These are phyloP conservation scores for Styela clava DNA, from an alignment of 23 tunicate genomes.

Conservation along the genomic window DNA sequence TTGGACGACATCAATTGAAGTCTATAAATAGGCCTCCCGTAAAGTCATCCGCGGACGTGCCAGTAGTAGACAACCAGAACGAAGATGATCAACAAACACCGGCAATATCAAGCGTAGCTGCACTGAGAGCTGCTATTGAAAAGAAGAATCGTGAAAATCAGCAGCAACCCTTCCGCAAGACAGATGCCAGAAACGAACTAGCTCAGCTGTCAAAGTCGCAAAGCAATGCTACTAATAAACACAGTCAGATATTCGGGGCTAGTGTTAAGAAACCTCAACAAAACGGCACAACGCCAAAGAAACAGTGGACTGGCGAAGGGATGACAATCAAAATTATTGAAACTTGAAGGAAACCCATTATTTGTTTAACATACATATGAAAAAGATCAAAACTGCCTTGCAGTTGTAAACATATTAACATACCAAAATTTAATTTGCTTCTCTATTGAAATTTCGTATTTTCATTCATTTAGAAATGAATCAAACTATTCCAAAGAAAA, in stretches of 20 bases:
- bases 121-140: slow-evolving; percentile 15
- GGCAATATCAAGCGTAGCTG: slow-evolving; percentile 4
- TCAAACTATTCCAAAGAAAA: too few species aligned
- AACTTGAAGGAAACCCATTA: slow-evolving; percentile 18
- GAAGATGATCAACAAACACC: background rate
- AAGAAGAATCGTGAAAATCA: slow-evolving; percentile 15
- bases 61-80: background rate
- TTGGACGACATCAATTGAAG: slow-evolving; percentile 6
- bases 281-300: slow-evolving; percentile 8
- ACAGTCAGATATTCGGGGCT: slow-evolving; percentile 14
- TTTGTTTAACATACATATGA: too few species aligned
- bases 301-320: slow-evolving; percentile 27
- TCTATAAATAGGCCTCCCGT: slow-evolving; percentile 13
- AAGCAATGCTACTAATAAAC: slow-evolving; percentile 4
- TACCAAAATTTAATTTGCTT: background rate
- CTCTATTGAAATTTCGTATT: background rate
- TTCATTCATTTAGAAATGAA: too few species aligned
- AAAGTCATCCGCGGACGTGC: background rate
- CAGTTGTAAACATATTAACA: background rate
- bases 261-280: slow-evolving; percentile 9
- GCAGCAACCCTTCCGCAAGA: background rate
- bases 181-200: background rate
- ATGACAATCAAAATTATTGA: slow-evolving; percentile 69
- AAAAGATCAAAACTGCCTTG: background rate
- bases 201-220: slow-evolving; percentile 3